Evolutionary conservation across 2,888 invertebrate species (phyloP).

Genomic region (Polyommatus icarus): DNA sequence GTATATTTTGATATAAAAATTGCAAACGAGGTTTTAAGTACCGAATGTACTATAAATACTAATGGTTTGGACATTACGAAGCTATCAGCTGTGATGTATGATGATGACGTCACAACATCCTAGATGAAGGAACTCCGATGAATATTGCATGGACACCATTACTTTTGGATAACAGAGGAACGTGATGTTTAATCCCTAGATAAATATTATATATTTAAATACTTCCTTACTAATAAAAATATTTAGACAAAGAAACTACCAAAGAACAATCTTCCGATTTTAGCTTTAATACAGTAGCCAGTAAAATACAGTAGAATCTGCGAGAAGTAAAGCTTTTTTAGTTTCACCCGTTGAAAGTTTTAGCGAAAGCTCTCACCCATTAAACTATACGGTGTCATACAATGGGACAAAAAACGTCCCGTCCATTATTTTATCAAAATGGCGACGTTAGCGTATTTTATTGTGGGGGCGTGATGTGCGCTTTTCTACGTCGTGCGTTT

Average conservation of each 20-base stretch:
- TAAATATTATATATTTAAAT: too few relatives aligned
- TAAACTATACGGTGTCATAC: neutral
- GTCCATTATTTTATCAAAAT: conserved; percentile 19
- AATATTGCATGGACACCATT: conserved; percentile 7
- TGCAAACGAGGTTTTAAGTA: neutral
- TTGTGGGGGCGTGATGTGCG: conserved; percentile 16
- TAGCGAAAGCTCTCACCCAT: neutral
- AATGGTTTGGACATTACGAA: neutral
- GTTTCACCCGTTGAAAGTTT: neutral
- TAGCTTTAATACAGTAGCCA: too few relatives aligned
- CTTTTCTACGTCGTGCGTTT: conserved; percentile 10
- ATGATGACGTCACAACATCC: neutral
- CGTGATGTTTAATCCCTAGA: too few relatives aligned
- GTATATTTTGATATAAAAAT: neutral
- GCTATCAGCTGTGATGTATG: neutral
- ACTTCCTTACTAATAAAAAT: too few relatives aligned
- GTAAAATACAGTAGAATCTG: too few relatives aligned
- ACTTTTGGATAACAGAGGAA: neutral
- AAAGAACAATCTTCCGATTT: too few relatives aligned
- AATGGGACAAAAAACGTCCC: conserved; percentile 21
- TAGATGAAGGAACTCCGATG: neutral
- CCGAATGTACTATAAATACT: neutral
- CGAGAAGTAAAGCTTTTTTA: neutral
- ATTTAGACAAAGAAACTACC: too few relatives aligned
- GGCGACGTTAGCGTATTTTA: conserved; percentile 27